Evolutionary conservation across 1,140 invertebrate species (phyloP).

Genomic region (Agrilus planipennis): DNA sequence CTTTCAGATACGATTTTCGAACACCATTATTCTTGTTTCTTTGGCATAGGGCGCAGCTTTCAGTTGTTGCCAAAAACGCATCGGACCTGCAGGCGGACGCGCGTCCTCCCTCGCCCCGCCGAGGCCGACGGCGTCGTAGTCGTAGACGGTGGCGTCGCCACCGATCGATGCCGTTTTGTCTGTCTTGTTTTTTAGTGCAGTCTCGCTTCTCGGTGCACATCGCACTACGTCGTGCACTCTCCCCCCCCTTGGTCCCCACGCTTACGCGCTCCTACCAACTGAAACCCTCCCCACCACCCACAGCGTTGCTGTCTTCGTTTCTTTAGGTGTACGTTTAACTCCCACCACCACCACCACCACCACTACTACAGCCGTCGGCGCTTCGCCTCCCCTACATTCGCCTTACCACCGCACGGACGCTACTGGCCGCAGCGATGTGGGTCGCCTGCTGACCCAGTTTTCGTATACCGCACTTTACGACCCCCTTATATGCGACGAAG

Average conservation of each 20-base stretch:
- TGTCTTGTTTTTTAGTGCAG: slow-evolving; percentile 8
- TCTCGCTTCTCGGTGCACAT: slow-evolving; percentile 4
- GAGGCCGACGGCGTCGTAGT: no score
- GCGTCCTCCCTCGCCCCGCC: no score
- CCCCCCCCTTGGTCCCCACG: not conserved
- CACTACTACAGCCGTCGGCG: slow-evolving; percentile 4
- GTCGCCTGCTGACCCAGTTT: slow-evolving; percentile 12
- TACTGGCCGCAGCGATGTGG: slow-evolving; percentile 9
- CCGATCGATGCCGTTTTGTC: slow-evolving; percentile 13
- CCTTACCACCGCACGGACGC: no score
- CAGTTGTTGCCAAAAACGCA: slow-evolving; percentile 11
- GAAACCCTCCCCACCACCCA: not conserved
- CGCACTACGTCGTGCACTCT: not conserved
- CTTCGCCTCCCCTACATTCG: no score
- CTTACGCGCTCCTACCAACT: not conserved
- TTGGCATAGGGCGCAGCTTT: no score
- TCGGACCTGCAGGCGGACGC: slow-evolving; percentile 9
- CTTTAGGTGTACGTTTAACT: no score
- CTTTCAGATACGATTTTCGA: no score
- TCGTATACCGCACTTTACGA: slow-evolving; percentile 10
- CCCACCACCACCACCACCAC: no score
- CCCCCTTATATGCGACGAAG: slow-evolving; percentile 1
- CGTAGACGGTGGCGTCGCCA: no score
- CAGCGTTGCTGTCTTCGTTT: not conserved
- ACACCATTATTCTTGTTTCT: no score